Evolutionary conservation across 2,888 invertebrate genomes (phyloP), one percentile per base, ranked within the genome.

Genomic region (Sinohyriopsis cumingii): DNA sequence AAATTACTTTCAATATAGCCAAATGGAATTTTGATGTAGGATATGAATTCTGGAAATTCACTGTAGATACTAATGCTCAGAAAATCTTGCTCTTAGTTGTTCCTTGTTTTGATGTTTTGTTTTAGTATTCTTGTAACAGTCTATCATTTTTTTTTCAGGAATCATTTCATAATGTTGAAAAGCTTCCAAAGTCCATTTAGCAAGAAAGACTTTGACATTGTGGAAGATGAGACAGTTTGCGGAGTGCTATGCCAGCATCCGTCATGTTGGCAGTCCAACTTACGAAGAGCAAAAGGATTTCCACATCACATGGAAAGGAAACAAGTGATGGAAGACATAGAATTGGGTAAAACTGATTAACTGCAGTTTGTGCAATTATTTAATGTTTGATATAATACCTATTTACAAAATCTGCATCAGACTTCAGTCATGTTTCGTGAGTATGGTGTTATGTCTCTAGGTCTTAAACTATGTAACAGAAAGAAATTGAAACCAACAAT

Each of bases 241-340:
- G 84, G 83, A n/a, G 79, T 82, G 3, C 71, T 85, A 45, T 88
- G 86, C 70, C 86, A 84, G 69, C 88, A 88, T 67, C 87, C 88
- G 22, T 75, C 84, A 2, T 88, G 87, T 65, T 88, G 88, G 87
- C 73, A 76, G 59, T 84, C 86, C 19, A 80, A 80, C 33, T 77
- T 79, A 12, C 76, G 84, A 64, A 73, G 74, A 62, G 78, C 81
- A 33, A 82, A 82, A 55, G 84, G 86, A 33, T 79, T 85, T 60
- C 79, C 82, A 55, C 69, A 68, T 12, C 28, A 68, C 25, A 71
- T 66, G 25, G 70, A 71, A 7, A 63, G 61, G 33, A 68, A 71
- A 54, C 71, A 72, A 45, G 63, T 75, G 7, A 72, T 71, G 28
- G 73, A 73, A 54, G 76, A 77, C 25, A 71, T 78, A 61, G 80